A percentile compares a stretch with the other conserved stretches of the same genome.
Conservation (phyloP, 2,888 invertebrate species). For the Eupithecia subfuscata region DNA sequence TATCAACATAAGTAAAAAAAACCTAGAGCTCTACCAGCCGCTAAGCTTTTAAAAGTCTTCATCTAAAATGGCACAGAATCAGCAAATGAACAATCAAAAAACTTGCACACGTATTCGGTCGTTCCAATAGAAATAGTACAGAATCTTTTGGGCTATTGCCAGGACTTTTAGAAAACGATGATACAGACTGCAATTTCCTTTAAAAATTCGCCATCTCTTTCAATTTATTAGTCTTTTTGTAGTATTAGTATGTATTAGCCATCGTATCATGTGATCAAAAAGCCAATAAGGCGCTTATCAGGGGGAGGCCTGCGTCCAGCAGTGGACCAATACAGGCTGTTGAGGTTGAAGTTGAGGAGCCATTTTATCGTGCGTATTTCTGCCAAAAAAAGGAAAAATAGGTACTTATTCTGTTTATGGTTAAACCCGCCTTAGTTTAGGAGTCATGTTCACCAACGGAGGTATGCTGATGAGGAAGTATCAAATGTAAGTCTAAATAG, state of each 20-base stretch:
- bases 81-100: not conserved
- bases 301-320: too few species aligned
- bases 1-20: too few species aligned
- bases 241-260: not conserved
- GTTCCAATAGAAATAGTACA: slow-evolving; percentile 15
- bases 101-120: slow-evolving; percentile 12
- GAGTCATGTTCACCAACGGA: not conserved
- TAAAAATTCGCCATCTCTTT: slow-evolving; percentile 1
- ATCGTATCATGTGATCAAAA: too few species aligned
- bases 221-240: not conserved
- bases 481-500: not conserved
- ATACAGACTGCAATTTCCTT: slow-evolving; percentile 16
- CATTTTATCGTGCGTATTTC: not conserved
- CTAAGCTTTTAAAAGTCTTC: not conserved
- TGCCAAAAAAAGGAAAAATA: not conserved
- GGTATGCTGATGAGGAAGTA: not conserved
- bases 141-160: slow-evolving; percentile 29
- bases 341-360: too few species aligned
- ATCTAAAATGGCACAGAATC: not conserved
- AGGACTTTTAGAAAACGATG: slow-evolving; percentile 19
- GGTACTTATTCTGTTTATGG: not conserved
- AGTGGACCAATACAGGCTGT: too few species aligned
- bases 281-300: too few species aligned
- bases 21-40: not conserved
- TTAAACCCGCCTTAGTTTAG: not conserved